Base-by-base conservation (phyloP, 1,140 invertebrate genomes). In the Philopotamus ludificatus region DNA sequence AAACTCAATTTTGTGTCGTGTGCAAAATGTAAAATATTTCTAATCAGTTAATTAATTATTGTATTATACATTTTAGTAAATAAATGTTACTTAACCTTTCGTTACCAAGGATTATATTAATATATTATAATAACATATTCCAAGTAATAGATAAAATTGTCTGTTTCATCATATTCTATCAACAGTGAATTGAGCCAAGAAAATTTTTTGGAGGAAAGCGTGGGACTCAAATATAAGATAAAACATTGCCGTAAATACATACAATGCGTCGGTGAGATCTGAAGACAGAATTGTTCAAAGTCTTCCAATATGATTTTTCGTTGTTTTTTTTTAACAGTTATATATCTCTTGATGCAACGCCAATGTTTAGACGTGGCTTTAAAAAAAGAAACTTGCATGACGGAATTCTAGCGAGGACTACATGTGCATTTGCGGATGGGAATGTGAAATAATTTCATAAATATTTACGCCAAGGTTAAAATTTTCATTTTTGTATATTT, bases 271-370 rank as follows among this genome's bases (percentile, higher is more conserved):
- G 44, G 44, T 20, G 44, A 12, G 44, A 20, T 47, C 18, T 8
- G 44, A 47, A 47, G 44, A 47, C 15, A 20, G 4, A 47, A n/a
- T 34, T 34, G 4, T 12, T 34, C 28, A 34, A 34, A 34, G 12
- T 4, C 12, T 34, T 34, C 28, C 28, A 34, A 12, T 34, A 12
- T 34, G 28, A 34, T 34, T 34, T 34, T 39, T 39, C n/a, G n/a
- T 39, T 8, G 8, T 39, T 39, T 39, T 39, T 39, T 39, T 47
- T 47, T 47, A 8, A 47, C 44, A 47, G 44, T 47, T 47, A 47
- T 47, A 16, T 47, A 47, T 47, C 44, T 15, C 44, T 47, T 47
- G 44, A 15, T 47, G 44, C 44, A 47, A 34, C 28, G 28, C 28
- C 28, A 34, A 47, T 47, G 44, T 47, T 47, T 47, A 16, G 44